Base-by-base conservation (phyloP, 2,888 invertebrate genomes). In the Tuberolachnus salignus region DNA sequence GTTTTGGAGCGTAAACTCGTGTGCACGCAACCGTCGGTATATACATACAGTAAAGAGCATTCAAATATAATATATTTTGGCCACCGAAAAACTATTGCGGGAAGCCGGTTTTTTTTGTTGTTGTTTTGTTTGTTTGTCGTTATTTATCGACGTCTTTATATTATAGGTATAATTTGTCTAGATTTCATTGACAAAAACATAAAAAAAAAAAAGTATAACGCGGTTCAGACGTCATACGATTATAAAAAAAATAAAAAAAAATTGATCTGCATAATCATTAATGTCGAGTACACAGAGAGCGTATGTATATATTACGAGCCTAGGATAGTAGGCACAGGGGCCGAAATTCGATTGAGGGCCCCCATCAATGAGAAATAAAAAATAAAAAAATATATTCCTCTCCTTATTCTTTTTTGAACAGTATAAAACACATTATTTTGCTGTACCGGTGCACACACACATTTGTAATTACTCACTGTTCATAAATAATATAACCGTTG, bases 1-100 rank as follows among this genome's bases (percentile, higher is more conserved):
- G 67, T 75, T 67, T 75, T 67, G 66, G 57, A 67, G 19, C 75
- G 57, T 75, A 75, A 66, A 66, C 67, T 75, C 23, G 19, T 19
- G 26, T n/a, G 59, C 11, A 21, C 23, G 44, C 34, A 34, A 23
- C n/a, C 44, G n/a, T 46, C n/a, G 71, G 59, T 46, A 3, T 3
- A 16, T 51, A 16, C 16, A 16, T 14, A 16, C 6, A 49, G 61
- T 63, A 64, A 74, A 74, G n/a, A 42, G 23, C 53, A 44, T 64
- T 74, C 63, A 44, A 74, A 74, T 23, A 63, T 49, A 67, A 34
- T 26, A 64, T 63, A 44, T 64, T 53, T 53, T 34, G 63, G 49
- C 42, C 51, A 21, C 42, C 51, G 3, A 73, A 49, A 51, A 63
- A 51, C 49, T 61, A 46, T 49, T 72, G 14, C 42, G 42, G 63